Base-by-base conservation (phyloP, 2,113 vertebrate genomes). In the Etia nguti region DNA sequence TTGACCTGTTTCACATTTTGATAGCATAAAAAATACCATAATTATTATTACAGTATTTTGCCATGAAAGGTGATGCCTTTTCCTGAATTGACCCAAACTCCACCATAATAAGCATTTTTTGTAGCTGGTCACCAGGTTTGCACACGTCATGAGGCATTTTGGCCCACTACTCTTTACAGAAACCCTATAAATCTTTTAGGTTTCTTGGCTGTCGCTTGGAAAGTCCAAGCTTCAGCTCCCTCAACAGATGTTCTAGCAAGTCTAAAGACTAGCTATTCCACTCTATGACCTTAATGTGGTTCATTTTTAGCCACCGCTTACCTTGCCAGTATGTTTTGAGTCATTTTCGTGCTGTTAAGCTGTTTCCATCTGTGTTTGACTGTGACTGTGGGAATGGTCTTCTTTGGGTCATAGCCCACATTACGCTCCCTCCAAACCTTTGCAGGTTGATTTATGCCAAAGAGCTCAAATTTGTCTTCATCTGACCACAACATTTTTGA, bases 41-140 rank as follows among this genome's bases (percentile, higher is more conserved):
- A 34, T 60, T 10, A 60, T 0, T 0, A 60, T 60, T 60, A 60
- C 57, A 34, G 57, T 60, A 20, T 20, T 20, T 34, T 34, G 34
- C 29, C 57, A 34, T 60, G 5, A 20, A 60, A 34, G 18, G 29
- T 34, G 29, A 60, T 60, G 29, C 3, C 9, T 6, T 60, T 34
- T 60, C 0, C 16, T 60, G 57, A 60, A 60, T 18, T 60, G 57
- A 34, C 57, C 57, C 57, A 20, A 60, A 34, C 57, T 60, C 26
- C 15, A 60, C 26, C 57, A 34, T 60, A 16, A 60, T 34, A 60
- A 20, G 29, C 29, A 20, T 60, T 34, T 60, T 60, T 60, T 34
- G 57, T 60, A 60, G 26, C 57, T 60, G 5, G 16, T 60, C 57
- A 60, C 57, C 57, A 20, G 29, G 2, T 10, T 16, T 60, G 29